Conservation (phyloP, 1,140 invertebrate genomes). For the Oncopodura yosiiana region DNA sequence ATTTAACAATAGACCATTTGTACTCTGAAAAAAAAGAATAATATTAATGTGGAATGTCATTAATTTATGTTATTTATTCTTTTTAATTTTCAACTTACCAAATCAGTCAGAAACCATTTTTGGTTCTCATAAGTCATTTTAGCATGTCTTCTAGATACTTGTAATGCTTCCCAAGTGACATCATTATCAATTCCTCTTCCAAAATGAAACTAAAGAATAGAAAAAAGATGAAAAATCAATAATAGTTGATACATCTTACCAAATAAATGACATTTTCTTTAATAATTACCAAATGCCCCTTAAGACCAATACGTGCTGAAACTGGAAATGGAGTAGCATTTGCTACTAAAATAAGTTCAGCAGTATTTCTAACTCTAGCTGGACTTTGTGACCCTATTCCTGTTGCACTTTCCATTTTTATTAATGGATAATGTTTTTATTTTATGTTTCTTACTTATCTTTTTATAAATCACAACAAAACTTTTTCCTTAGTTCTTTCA, state of each 20-base stretch:
- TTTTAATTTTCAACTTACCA: constrained; percentile 10
- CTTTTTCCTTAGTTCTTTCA: too few relatives aligned
- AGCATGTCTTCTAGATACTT: constrained; percentile 26
- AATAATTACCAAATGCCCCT: constrained; percentile 9
- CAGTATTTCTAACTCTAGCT: background rate
- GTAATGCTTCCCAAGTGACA: constrained; percentile 18
- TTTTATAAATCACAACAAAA: too few relatives aligned
- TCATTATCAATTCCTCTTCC: constrained; percentile 16
- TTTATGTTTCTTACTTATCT: too few relatives aligned
- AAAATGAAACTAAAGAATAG: constrained; percentile 11
- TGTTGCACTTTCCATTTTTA: too few relatives aligned
- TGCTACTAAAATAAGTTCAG: background rate
- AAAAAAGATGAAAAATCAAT: background rate
- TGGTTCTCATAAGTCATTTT: constrained; percentile 13
- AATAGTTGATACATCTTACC: background rate
- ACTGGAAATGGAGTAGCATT: background rate
- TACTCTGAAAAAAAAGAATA: constrained; percentile 24
- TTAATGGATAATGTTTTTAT: too few relatives aligned
- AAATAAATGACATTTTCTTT: background rate
- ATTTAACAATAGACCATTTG: constrained; percentile 28
- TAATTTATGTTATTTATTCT: background rate
- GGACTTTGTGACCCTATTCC: background rate
- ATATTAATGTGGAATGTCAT: background rate
- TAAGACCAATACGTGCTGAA: background rate
- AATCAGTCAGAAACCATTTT: constrained; percentile 25